Conservation (phyloP, 2,888 invertebrate species). For the Willowsia nigromaculata region DNA sequence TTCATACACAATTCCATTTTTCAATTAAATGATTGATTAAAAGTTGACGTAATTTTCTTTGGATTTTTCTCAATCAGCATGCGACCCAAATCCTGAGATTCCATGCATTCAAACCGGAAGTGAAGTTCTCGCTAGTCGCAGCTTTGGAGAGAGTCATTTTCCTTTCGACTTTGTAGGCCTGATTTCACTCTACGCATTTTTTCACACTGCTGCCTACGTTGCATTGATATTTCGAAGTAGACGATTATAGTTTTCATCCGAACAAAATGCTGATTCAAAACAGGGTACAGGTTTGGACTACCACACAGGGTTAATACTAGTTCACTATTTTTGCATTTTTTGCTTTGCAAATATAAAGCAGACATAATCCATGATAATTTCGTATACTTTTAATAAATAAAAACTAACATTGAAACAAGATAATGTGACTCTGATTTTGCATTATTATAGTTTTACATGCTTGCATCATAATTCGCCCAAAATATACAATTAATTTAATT, state of each 20-base stretch:
- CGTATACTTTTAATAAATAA: too few relatives aligned
- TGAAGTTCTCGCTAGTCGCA: constrained; percentile 87
- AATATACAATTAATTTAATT: too few relatives aligned
- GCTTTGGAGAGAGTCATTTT: constrained; percentile 85
- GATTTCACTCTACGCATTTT: constrained; percentile 84
- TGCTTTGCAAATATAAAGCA: too few relatives aligned
- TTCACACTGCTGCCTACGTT: constrained; percentile 87
- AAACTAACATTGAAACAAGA: too few relatives aligned
- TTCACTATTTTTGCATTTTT: too few relatives aligned
- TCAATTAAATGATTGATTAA: neutral
- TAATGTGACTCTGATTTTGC: too few relatives aligned
- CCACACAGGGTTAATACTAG: too few relatives aligned
- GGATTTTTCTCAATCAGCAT: constrained; percentile 82
- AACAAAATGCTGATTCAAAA: too few relatives aligned
- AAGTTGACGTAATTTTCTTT: neutral
- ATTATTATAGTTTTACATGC: too few relatives aligned
- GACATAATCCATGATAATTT: too few relatives aligned
- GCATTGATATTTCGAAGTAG: constrained; percentile 82
- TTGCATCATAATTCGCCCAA: too few relatives aligned
- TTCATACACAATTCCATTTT: neutral
- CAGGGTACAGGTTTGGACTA: too few relatives aligned
- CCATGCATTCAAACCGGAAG: constrained; percentile 88
- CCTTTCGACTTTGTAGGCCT: constrained; percentile 86
- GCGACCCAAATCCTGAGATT: constrained; percentile 83
- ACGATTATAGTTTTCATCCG: neutral